A percentile compares a stretch with the other conserved stretches of the same genome.
These are phyloP conservation scores for Zaprionus lachaisei DNA, from an alignment of 1,140 invertebrate species.

Conservation along the genomic window DNA sequence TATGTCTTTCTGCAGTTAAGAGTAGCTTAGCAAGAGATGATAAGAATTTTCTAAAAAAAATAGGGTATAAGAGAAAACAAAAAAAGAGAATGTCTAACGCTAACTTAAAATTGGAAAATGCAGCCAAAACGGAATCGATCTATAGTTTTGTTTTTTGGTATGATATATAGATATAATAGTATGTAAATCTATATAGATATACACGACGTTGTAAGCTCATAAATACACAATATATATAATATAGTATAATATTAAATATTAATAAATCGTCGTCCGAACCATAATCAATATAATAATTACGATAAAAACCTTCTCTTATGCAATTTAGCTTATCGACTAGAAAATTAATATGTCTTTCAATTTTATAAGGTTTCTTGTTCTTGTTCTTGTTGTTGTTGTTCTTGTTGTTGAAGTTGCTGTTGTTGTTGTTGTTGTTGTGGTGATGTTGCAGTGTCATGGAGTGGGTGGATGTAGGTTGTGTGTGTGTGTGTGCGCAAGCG, in stretches of 20 bases:
- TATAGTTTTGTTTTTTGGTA: neutral
- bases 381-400: neutral
- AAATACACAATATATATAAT: slow-evolving; percentile 71
- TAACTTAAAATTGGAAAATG: slow-evolving; percentile 52
- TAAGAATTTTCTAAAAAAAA: neutral
- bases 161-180: slow-evolving; percentile 35
- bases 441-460: slow-evolving; percentile 13
- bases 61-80: neutral
- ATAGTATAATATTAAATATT: slow-evolving; percentile 29
- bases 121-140: slow-evolving; percentile 14
- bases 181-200: slow-evolving; percentile 47
- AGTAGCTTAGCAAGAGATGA: slow-evolving; percentile 36
- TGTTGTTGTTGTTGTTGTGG: slow-evolving; percentile 22
- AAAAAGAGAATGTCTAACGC: slow-evolving; percentile 20
- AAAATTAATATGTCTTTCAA: slow-evolving; percentile 78
- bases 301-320: slow-evolving; percentile 63
- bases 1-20: slow-evolving; percentile 30
- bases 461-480: slow-evolving; percentile 11
- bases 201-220: slow-evolving; percentile 66
- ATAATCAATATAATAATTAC: slow-evolving; percentile 56
- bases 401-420: slow-evolving; percentile 22
- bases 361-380: slow-evolving; percentile 40
- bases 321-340: slow-evolving; percentile 58
- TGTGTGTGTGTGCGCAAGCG: slow-evolving; percentile 32
- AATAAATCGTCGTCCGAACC: slow-evolving; percentile 44